phyloP scores from a whole-genome alignment of 2,113 vertebrate genomes.

The Siniperca chuatsi region DNA sequence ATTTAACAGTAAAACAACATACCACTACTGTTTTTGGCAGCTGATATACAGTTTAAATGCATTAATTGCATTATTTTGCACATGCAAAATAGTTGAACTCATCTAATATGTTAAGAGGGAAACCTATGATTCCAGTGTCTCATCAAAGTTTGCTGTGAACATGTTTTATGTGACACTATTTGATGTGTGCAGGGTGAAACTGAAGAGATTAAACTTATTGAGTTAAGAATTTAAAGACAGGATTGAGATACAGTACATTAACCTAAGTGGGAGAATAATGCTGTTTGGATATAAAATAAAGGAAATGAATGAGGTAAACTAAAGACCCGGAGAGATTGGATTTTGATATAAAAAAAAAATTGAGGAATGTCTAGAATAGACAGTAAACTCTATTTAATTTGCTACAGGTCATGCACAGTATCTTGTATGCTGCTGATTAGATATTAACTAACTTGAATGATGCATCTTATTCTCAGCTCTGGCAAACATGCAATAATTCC shows the following conservation, averaged over 20 bases:
- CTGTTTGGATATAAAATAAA: not conserved
- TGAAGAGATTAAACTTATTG: not conserved
- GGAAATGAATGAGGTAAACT: not conserved
- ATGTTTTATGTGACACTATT: not conserved
- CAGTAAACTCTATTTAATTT: not conserved
- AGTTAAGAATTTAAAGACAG: not conserved
- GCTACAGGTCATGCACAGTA: not conserved
- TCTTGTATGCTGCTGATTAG: not conserved
- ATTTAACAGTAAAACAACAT: not conserved
- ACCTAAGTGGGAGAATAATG: not conserved
- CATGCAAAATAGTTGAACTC: not conserved
- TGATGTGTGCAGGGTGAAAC: not conserved
- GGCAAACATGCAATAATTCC: not conserved
- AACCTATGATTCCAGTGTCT: not conserved
- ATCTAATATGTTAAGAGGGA: not conserved
- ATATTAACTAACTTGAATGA: not conserved
- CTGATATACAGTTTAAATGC: not conserved
- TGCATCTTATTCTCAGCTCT: not conserved
- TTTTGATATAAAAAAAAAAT: not conserved
- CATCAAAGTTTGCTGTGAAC: not conserved
- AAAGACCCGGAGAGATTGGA: not conserved
- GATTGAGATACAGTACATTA: not conserved
- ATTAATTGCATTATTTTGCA: not conserved
- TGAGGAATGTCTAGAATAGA: not conserved
- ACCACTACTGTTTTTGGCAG: not conserved